Conservation (phyloP, 2,888 invertebrate species). For the Philereme transversata region DNA sequence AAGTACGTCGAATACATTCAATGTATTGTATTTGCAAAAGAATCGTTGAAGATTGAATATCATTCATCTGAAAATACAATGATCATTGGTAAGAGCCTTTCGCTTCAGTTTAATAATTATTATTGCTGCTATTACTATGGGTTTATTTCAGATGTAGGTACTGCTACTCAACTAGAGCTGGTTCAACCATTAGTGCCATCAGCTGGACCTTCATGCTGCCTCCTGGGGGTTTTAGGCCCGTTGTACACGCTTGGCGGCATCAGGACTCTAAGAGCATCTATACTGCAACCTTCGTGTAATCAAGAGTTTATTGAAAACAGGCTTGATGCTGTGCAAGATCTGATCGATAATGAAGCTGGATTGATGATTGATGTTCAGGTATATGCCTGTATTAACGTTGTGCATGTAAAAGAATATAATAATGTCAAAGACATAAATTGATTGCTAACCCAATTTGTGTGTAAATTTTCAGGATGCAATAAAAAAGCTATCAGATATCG, state of each 20-base stretch:
- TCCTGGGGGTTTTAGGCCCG: constrained; percentile 73
- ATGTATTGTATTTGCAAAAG: constrained; percentile 88
- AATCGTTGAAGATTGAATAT: constrained; percentile 91
- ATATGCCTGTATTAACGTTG: neutral
- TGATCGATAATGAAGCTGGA: constrained; percentile 87
- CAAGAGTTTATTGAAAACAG: constrained; percentile 86
- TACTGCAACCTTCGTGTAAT: constrained; percentile 91
- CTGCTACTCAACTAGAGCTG: constrained; percentile 90
- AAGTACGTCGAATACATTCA: constrained; percentile 93
- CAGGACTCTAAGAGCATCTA: constrained; percentile 90
- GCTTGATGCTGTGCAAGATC: constrained; percentile 90
- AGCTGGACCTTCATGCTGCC: constrained; percentile 71
- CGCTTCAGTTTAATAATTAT: neutral
- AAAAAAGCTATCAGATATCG: constrained; percentile 89
- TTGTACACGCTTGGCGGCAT: constrained; percentile 86
- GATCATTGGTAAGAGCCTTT: constrained; percentile 87
- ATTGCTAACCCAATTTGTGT: neutral
- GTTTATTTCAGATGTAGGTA: constrained; percentile 87
- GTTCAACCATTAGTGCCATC: constrained; percentile 82
- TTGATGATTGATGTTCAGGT: constrained; percentile 87
- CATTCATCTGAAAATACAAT: constrained; percentile 92
- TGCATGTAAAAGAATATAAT: neutral
- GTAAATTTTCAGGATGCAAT: constrained; percentile 80
- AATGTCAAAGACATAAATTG: no score
- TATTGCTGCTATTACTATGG: neutral